Percentiles rank a stretch among this genome's conserved stretches.
These are phyloP conservation scores for Sebastiscus albofasciatus DNA, from an alignment of 2,797 vertebrate genomes.

Conservation along the genomic window DNA sequence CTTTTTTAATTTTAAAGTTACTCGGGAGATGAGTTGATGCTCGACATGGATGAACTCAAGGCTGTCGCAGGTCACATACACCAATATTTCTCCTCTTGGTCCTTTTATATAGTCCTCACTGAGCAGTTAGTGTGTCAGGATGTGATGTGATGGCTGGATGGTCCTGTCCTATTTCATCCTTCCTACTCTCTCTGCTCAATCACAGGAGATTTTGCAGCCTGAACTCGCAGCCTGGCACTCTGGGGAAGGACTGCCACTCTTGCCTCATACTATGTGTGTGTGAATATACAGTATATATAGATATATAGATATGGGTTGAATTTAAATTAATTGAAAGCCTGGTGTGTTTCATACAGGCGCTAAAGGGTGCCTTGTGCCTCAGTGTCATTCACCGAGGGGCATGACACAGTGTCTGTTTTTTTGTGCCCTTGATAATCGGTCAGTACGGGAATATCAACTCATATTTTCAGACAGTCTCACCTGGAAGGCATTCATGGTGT, in stretches of 20 bases:
- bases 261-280: neutral
- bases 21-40: neutral
- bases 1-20: neutral
- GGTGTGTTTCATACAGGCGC: too few relatives aligned
- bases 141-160: conserved; percentile 18
- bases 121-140: neutral
- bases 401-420: too few relatives aligned
- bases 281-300: too few relatives aligned
- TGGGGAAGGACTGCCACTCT: neutral
- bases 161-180: conserved; percentile 7
- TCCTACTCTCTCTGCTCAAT: neutral
- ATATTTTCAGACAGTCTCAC: too few relatives aligned
- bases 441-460: too few relatives aligned
- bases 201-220: neutral
- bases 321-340: too few relatives aligned
- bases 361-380: too few relatives aligned
- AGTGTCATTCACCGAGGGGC: too few relatives aligned
- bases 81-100: neutral
- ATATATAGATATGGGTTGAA: too few relatives aligned
- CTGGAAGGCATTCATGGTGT: too few relatives aligned
- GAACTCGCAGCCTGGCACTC: conserved; percentile 1
- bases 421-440: accelerated
- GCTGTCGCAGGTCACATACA: neutral
- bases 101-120: neutral
- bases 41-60: neutral